Conservation (phyloP, 2,888 invertebrate genomes). For the Galeopsomyia nigrocyanea region DNA sequence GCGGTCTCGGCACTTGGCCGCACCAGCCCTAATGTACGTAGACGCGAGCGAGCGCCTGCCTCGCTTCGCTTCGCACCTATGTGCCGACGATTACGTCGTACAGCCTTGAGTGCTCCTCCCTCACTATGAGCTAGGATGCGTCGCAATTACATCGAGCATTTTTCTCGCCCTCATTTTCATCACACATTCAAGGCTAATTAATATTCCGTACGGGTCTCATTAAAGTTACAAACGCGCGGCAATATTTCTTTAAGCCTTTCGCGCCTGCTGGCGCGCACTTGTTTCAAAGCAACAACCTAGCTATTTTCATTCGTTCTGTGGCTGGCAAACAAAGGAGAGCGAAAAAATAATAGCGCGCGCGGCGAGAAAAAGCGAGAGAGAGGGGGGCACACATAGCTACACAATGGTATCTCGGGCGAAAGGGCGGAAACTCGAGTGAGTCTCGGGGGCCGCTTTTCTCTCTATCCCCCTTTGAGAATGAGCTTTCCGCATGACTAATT, state of each 20-base stretch:
- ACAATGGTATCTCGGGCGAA: conserved; percentile 36
- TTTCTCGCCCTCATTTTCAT: too few species aligned
- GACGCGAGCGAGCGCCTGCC: neutral
- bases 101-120: too few species aligned
- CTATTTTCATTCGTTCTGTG: neutral
- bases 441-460: conserved; percentile 11
- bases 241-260: too few species aligned
- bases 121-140: neutral
- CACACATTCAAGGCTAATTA: too few species aligned
- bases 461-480: conserved; percentile 38
- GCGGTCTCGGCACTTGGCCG: conserved; percentile 28
- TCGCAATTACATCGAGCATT: too few species aligned
- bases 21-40: neutral
- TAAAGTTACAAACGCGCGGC: too few species aligned
- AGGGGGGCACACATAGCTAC: neutral
- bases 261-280: too few species aligned
- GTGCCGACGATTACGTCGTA: too few species aligned
- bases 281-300: neutral
- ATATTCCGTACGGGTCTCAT: too few species aligned
- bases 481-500: conserved; percentile 45
- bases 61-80: too few species aligned
- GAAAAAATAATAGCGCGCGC: conserved; percentile 13
- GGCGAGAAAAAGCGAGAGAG: neutral
- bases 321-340: conserved; percentile 7
- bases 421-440: conserved; percentile 30